Evolutionary conservation across 2,888 invertebrate species (phyloP), one percentile per base, ranked within the genome.

Genomic region (Acleris sparsana): DNA sequence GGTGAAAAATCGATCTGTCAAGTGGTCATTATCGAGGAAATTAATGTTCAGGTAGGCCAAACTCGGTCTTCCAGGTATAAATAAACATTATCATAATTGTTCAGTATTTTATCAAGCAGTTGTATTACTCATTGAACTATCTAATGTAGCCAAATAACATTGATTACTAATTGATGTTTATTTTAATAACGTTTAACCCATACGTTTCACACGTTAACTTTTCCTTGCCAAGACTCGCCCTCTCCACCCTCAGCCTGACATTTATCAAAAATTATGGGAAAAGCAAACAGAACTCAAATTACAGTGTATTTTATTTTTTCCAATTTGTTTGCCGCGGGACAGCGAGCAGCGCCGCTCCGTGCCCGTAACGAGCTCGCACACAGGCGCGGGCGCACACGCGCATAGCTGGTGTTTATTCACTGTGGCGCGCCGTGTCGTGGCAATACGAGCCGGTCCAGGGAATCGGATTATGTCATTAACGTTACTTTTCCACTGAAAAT

Each of bases 191-290:
- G 44, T 51, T 58, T 60, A 44, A 52, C 20, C 55, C 60, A 49
- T 56, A 63, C 59, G 44, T 33, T 60, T 55, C 56, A 53, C 48
- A 60, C 46, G 59, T 55, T 62, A 66, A 65, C 55, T 44, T 60
- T 66, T 72, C 72, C 75, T 73, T 71, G 66, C 70, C 69, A 68
- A 64, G 61, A 61, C 69, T 71, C 72, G 68, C 72, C 68, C 71
- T 71, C 73, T 74, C 68, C 71, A 75, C 83, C 80, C 87, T 75
- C 78, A 70, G 69, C 72, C 75, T 75, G 72, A 77, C 83, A 72
- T 84, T 86, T 82, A 83, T 82, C 83, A 73, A 84, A 90, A 89
- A 88, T 87, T 87, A 89, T 91, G 91, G 90, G 91, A 91, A 91
- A 85, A 75, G 86, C 80, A 89, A 90, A 91, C 89, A 89, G 74